phyloP scores from a whole-genome alignment of 2,888 invertebrate species.

The Pimpla rufipes region DNA sequence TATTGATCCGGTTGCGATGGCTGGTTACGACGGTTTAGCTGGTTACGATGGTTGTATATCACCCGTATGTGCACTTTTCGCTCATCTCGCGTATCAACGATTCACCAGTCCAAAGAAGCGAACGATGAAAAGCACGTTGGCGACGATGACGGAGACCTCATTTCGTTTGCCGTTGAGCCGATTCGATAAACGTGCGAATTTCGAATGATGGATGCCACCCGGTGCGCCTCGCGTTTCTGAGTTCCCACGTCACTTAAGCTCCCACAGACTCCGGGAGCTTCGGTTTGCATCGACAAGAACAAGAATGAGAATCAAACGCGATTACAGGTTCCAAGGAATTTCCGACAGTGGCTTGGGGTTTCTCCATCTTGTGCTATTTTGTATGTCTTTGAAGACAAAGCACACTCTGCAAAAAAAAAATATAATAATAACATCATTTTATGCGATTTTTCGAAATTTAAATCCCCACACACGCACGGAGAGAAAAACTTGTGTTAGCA shows the following conservation, averaged over 20 bases:
- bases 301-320: constrained; percentile 37
- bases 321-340: constrained; percentile 39
- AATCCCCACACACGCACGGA: no score
- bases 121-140: background rate
- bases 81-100: background rate
- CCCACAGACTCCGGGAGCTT: constrained; percentile 42
- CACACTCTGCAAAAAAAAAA: background rate
- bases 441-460: no score
- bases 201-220: constrained; percentile 79
- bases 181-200: constrained; percentile 68
- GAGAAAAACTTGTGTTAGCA: no score
- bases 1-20: constrained; percentile 1
- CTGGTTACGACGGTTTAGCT: background rate
- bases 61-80: constrained; percentile 5
- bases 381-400: background rate
- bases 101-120: constrained; percentile 5
- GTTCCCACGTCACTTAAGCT: constrained; percentile 80
- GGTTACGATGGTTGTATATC: constrained; percentile 3
- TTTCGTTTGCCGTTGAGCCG: constrained; percentile 30
- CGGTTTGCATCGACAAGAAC: constrained; percentile 42
- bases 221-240: constrained; percentile 73
- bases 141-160: background rate
- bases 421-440: no score
- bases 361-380: background rate
- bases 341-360: constrained; percentile 15